phyloP scores from a whole-genome alignment of 2,113 vertebrate genomes.

The Neomonachus schauinslandi region DNA sequence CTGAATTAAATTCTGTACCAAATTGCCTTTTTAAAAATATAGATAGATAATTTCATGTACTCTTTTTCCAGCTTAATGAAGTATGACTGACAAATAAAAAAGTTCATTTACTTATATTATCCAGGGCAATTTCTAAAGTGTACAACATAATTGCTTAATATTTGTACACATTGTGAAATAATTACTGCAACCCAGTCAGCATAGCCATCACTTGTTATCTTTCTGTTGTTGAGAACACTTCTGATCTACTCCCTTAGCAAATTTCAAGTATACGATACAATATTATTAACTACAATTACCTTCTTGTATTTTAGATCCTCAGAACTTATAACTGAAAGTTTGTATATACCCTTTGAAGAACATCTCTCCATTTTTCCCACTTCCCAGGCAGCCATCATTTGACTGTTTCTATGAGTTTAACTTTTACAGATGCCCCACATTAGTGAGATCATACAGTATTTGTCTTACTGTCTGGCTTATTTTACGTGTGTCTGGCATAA shows the following conservation, averaged over 20 bases:
- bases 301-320: neutral
- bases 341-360: neutral
- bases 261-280: neutral
- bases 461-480: neutral
- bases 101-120: neutral
- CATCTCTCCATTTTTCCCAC: neutral
- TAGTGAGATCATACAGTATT: neutral
- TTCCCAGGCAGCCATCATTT: neutral
- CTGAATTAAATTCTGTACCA: conserved; percentile 93
- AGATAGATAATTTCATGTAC: neutral
- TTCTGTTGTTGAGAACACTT: neutral
- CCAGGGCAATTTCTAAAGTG: neutral
- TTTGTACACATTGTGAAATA: neutral
- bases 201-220: neutral
- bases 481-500: neutral
- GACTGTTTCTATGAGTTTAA: neutral
- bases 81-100: neutral
- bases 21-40: conserved; percentile 85
- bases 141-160: neutral
- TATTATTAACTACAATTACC: neutral
- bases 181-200: neutral
- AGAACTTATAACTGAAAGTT: neutral
- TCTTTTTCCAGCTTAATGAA: neutral
- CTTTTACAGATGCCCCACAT: neutral
- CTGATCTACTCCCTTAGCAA: neutral